Conservation (phyloP, 2,888 invertebrate species). For the Diarsia brunnea region DNA sequence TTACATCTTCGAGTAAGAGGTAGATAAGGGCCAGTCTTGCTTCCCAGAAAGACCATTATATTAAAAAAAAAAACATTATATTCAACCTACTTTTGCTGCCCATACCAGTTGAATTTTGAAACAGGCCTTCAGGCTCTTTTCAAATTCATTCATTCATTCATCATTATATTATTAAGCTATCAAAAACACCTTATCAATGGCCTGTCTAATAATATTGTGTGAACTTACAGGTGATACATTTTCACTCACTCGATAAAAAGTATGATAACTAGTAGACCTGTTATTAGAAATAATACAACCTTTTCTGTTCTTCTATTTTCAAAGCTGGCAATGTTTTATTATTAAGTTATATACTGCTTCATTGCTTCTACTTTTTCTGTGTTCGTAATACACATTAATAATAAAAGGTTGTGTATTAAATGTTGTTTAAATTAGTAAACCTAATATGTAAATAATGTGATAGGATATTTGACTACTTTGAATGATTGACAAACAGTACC, state of each 20-base stretch:
- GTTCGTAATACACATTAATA: conserved; percentile 36
- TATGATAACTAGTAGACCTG: background rate
- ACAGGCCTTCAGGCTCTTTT: background rate
- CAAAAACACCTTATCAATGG: conserved; percentile 34
- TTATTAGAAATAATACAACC: conserved; percentile 13
- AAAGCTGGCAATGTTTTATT: conserved; percentile 19
- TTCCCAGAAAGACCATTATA: conserved; percentile 39
- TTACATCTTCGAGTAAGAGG: conserved; percentile 57
- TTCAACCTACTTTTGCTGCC: background rate
- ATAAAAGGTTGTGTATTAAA: conserved; percentile 58
- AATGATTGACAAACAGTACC: background rate
- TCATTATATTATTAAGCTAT: background rate
- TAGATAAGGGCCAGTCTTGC: conserved; percentile 48
- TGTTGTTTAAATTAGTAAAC: conserved; percentile 46
- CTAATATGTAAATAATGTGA: conserved; percentile 16
- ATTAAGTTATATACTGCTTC: conserved; percentile 19
- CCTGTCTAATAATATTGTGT: conserved; percentile 33
- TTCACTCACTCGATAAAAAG: conserved; percentile 41
- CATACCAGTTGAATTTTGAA: background rate
- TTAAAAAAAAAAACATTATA: background rate
- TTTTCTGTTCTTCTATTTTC: conserved; percentile 4
- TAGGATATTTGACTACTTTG: conserved; percentile 34
- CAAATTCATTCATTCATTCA: no score
- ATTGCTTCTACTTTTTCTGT: conserved; percentile 31
- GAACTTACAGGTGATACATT: conserved; percentile 41